Percentiles rank a stretch among this genome's conserved stretches.
These are phyloP conservation scores for Drosophila persimilis DNA, from an alignment of 1,140 invertebrate genomes.

Conservation along the genomic window DNA sequence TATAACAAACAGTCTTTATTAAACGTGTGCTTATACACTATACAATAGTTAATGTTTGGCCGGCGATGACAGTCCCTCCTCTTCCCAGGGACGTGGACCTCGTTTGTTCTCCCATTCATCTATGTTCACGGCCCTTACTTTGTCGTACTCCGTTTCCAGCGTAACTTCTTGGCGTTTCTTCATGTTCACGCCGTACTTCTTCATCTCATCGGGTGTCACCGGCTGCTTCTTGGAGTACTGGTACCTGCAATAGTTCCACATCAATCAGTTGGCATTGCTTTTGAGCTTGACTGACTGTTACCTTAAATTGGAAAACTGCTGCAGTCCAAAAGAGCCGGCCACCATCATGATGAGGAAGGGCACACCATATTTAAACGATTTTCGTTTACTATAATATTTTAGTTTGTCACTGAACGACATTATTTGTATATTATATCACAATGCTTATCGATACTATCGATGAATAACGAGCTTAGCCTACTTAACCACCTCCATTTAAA, in stretches of 20 bases:
- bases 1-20: conserved; percentile 35
- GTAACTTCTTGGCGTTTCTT: conserved; percentile 87
- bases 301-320: conserved; percentile 88
- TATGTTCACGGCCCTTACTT: conserved; percentile 88
- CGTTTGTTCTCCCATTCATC: conserved; percentile 92
- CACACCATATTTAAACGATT: conserved; percentile 84
- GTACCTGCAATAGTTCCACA: conserved; percentile 84
- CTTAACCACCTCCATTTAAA: too few species aligned
- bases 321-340: conserved; percentile 88
- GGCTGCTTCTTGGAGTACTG: conserved; percentile 86
- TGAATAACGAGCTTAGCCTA: too few species aligned
- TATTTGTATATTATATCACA: conserved; percentile 1
- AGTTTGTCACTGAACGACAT: conserved; percentile 70
- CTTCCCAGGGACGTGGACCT: conserved; percentile 92
- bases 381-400: conserved; percentile 58
- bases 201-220: conserved; percentile 86
- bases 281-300: conserved; percentile 65
- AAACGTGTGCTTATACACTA: conserved; percentile 7
- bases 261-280: neutral
- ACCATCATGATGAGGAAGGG: conserved; percentile 88
- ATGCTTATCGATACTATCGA: too few species aligned
- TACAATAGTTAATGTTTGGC: conserved; percentile 50
- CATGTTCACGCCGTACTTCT: conserved; percentile 87
- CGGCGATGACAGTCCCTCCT: conserved; percentile 57
- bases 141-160: conserved; percentile 89